Evolutionary conservation across 1,140 invertebrate species (phyloP).

Genomic region (Solen grandis): DNA sequence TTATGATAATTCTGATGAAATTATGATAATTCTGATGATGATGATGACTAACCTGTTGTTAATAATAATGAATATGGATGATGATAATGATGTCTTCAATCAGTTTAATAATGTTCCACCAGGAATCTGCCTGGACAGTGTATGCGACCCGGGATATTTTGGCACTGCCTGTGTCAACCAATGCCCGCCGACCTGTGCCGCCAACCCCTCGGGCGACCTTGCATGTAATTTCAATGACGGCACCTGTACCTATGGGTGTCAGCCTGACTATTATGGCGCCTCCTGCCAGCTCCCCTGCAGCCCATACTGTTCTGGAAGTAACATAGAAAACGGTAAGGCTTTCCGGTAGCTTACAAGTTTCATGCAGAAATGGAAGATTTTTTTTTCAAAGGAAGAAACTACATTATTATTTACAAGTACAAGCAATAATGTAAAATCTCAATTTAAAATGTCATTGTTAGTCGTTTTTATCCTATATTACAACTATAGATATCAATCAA

Average conservation of each 20-base stretch:
- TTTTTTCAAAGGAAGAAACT: neutral
- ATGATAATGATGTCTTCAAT: neutral
- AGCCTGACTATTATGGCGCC: neutral
- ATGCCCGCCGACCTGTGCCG: constrained; percentile 29
- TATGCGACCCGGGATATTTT: constrained; percentile 37
- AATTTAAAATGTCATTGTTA: too few relatives aligned
- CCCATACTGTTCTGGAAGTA: neutral
- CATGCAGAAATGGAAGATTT: neutral
- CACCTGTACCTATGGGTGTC: constrained; percentile 23
- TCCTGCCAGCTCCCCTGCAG: constrained; percentile 23
- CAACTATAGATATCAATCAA: too few relatives aligned
- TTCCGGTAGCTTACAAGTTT: neutral
- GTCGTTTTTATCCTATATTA: too few relatives aligned
- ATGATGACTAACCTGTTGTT: neutral
- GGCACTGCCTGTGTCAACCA: constrained; percentile 6
- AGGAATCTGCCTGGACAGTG: constrained; percentile 9
- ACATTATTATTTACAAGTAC: neutral
- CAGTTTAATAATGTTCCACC: neutral
- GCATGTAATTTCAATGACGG: constrained; percentile 27
- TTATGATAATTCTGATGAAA: neutral
- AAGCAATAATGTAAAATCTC: too few relatives aligned
- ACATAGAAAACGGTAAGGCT: neutral
- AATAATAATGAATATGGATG: too few relatives aligned
- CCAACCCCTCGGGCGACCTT: neutral
- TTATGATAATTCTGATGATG: too few relatives aligned